Evolutionary conservation across 2,797 vertebrate genomes (phyloP).

Genomic region (Gallinago stenura): DNA sequence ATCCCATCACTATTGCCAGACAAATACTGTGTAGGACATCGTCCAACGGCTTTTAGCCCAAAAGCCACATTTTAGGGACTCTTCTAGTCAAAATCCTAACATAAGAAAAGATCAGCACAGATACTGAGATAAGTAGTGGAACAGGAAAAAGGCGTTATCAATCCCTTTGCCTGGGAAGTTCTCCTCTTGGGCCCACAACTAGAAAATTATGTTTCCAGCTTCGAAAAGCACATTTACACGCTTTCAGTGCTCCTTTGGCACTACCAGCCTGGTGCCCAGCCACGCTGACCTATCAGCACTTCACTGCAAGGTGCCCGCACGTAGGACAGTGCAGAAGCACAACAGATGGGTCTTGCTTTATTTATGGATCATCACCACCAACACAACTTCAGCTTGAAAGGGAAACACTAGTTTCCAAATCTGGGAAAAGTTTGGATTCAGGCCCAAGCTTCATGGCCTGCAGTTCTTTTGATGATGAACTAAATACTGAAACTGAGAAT

Average conservation of each 20-base stretch:
- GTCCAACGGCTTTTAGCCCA: not conserved
- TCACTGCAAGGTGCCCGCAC: rapidly evolving
- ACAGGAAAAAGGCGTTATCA: not conserved
- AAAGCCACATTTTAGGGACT: not conserved
- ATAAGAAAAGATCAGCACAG: not conserved
- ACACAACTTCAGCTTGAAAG: not conserved
- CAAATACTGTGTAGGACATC: not conserved
- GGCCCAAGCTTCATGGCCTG: not conserved
- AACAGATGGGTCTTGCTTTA: not conserved
- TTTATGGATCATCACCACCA: not conserved
- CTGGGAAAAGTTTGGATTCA: not conserved
- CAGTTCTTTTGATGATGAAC: not conserved
- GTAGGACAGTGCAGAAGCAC: not conserved
- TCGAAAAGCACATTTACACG: rapidly evolving
- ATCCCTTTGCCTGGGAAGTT: not conserved
- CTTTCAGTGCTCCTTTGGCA: not conserved
- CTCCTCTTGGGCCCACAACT: not conserved
- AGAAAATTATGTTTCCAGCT: not conserved
- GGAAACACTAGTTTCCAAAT: not conserved
- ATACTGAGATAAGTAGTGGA: not conserved
- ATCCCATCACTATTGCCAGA: not conserved
- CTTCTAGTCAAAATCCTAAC: not conserved
- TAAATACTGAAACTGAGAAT: not conserved
- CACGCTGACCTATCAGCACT: rapidly evolving
- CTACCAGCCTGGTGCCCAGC: not conserved